Percentiles rank a stretch among this genome's conserved stretches.
phyloP scores from a whole-genome alignment of 2,113 vertebrate genomes.

The Trochalopteron elliotii region DNA sequence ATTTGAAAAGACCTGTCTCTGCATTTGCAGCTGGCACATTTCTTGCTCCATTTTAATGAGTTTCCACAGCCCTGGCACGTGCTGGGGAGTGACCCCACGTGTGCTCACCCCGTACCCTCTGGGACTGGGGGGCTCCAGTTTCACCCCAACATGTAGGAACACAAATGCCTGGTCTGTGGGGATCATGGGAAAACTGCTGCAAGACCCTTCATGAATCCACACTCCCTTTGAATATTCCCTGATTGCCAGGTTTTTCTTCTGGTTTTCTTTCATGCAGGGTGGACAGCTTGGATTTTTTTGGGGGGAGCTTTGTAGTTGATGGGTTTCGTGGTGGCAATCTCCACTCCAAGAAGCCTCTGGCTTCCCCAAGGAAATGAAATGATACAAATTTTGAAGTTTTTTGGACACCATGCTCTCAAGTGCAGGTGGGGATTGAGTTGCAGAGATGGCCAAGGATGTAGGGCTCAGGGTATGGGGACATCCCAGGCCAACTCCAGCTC shows the following conservation, averaged over 20 bases:
- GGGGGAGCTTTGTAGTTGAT: neutral
- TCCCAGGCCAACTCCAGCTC: neutral
- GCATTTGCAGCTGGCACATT: neutral
- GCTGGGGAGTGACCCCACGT: neutral
- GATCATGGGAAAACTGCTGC: no score
- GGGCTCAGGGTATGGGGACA: neutral
- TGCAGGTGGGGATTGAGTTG: neutral
- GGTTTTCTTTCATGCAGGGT: neutral
- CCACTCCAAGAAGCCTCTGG: neutral
- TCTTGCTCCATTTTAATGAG: neutral
- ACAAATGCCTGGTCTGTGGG: fast-evolving
- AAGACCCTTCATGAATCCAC: neutral
- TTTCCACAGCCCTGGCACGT: neutral
- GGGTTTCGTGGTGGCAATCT: neutral
- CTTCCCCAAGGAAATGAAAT: neutral
- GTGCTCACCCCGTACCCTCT: fast-evolving
- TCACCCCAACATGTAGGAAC: neutral
- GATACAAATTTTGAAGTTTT: neutral
- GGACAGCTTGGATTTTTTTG: neutral
- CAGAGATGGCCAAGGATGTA: neutral
- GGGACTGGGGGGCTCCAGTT: neutral
- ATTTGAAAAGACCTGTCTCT: conserved; percentile 40
- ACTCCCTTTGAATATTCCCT: neutral
- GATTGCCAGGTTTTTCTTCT: neutral
- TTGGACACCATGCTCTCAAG: neutral